Evolutionary conservation across 2,888 invertebrate genomes (phyloP), one percentile per base, ranked within the genome.

Genomic region (Oligia fasciuncula): DNA sequence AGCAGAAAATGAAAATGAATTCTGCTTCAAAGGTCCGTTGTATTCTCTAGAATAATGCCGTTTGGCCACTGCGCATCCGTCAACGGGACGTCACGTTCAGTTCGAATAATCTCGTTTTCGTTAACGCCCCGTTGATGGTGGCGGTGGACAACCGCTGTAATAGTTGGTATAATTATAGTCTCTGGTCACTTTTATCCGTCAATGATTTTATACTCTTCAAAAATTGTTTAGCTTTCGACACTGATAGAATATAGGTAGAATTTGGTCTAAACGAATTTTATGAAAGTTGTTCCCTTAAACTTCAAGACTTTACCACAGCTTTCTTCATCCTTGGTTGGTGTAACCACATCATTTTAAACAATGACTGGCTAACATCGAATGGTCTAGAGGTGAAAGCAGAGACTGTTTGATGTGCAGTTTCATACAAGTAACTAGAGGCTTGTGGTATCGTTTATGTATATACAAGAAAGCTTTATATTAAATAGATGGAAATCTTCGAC

Each of bases 281-380:
- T 63, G 49, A 57, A 46, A 14, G 57, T 43, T 72, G 54, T 73
- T 80, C 14, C 14, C 46, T 51, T 43, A 49, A 63, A 77, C 46
- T 72, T 81, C 11, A 72, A 43, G 29, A 51, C 4, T 46, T 5
- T 11, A 71, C 65, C 67, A 40, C 80, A 75, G 67, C 79, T 74
- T 84, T 87, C 60, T 68, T 68, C 40, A 69, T 70, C 57, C 69
- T 77, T 77, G 74, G 62, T 79, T 76, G 65, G 57, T 76, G 77
- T 82, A 85, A 91, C 92, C 91, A 85, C 90, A 90, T 92, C 89
- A 89, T 91, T 91, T 88, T 76, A 88, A 91, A 93, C 92, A 92
- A 93, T 92, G 91, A 90, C 89, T 89, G 68, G 84, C 86, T 84
- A 62, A 67, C 77, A 80, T 77, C 76, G 76, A 77, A 85, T 83